phyloP scores from a whole-genome alignment of 2,888 invertebrate species.

The Adela reaumurella region DNA sequence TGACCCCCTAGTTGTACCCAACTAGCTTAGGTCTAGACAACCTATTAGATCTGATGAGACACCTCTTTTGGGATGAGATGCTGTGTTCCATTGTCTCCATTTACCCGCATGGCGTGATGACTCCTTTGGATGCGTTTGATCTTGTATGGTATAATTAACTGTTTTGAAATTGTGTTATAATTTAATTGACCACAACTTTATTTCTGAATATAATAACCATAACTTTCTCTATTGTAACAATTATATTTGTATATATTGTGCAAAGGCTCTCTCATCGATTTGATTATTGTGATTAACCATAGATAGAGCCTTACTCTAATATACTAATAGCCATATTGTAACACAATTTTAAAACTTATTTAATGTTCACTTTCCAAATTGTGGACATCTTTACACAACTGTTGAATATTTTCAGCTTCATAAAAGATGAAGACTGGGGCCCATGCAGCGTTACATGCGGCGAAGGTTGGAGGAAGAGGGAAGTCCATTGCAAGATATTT shows the following conservation, averaged over 20 bases:
- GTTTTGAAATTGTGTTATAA: background rate
- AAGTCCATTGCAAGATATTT: slow-evolving; percentile 93
- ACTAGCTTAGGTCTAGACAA: background rate
- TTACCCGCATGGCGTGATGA: background rate
- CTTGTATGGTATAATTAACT: background rate
- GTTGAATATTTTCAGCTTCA: slow-evolving; percentile 62
- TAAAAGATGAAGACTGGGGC: slow-evolving; percentile 85
- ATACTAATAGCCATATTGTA: too few relatives aligned
- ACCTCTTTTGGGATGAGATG: background rate
- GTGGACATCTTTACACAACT: too few relatives aligned
- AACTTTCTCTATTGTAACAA: background rate
- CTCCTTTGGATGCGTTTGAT: background rate
- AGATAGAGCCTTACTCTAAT: too few relatives aligned
- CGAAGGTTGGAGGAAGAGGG: slow-evolving; percentile 79
- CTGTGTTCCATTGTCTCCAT: background rate
- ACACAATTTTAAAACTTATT: too few relatives aligned
- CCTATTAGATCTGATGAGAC: background rate
- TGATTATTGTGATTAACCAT: too few relatives aligned
- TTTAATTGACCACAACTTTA: background rate
- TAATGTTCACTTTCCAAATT: too few relatives aligned
- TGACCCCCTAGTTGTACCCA: background rate
- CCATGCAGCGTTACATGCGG: slow-evolving; percentile 91
- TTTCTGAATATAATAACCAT: too few relatives aligned
- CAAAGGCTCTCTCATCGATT: too few relatives aligned
- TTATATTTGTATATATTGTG: too few relatives aligned